Conservation (phyloP, 2,113 vertebrate species). For the Regulus satrapa region DNA sequence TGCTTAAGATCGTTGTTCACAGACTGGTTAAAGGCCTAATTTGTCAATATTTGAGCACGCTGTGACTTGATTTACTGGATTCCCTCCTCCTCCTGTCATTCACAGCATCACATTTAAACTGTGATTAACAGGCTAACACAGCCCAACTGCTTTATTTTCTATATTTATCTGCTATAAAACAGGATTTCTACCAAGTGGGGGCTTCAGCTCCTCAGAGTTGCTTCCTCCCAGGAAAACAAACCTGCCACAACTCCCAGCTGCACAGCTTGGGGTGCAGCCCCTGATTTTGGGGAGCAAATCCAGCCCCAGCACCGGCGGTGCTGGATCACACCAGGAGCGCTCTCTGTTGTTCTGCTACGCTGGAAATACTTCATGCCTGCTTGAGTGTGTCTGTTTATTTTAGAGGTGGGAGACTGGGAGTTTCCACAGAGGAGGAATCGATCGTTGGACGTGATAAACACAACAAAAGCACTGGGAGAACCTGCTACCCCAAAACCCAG, state of each 20-base stretch:
- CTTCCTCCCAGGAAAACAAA: not conserved
- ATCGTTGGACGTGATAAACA: not conserved
- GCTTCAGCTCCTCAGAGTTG: not conserved
- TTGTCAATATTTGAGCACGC: not conserved
- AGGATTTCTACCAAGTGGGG: not conserved
- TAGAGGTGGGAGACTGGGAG: accelerated
- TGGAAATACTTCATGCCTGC: not conserved
- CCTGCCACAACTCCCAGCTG: not conserved
- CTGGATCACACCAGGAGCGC: accelerated
- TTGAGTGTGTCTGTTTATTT: not conserved
- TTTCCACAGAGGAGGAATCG: not conserved
- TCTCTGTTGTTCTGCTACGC: not conserved
- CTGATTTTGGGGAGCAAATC: not conserved
- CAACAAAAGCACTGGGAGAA: not conserved
- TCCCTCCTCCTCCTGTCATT: not conserved
- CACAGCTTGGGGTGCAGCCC: not conserved
- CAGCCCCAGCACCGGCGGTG: not conserved
- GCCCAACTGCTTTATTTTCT: not conserved
- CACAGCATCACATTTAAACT: not conserved
- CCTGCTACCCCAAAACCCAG: too few species aligned
- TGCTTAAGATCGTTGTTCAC: not conserved
- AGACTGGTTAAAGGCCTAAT: not conserved
- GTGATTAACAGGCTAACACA: not conserved
- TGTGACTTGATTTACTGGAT: not conserved
- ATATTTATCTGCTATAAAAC: not conserved